A percentile compares a stretch with the other conserved stretches of the same genome.
Evolutionary conservation across 2,797 vertebrate genomes (phyloP).

Genomic region (Brotogeris chrysoptera): DNA sequence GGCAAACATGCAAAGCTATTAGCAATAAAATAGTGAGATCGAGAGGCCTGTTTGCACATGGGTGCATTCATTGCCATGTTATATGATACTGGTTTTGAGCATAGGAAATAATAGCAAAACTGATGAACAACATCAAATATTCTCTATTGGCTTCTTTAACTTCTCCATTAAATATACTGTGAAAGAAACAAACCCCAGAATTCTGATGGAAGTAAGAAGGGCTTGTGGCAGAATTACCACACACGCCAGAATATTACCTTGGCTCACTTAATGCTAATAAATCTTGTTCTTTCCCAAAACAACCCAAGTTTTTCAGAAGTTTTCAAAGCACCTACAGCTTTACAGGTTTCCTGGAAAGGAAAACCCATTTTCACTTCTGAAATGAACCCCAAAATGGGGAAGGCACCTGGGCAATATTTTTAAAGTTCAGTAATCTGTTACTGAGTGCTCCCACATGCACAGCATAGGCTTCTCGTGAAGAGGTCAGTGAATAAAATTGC

Average conservation of each 20-base stretch:
- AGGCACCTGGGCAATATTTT: background rate
- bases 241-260: conserved; percentile 23
- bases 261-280: background rate
- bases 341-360: background rate
- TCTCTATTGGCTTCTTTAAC: background rate
- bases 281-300: background rate
- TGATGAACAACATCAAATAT: background rate
- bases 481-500: conserved; percentile 22
- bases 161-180: background rate
- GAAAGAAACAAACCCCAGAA: background rate
- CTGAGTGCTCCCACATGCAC: background rate
- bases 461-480: background rate
- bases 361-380: background rate
- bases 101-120: background rate
- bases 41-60: background rate
- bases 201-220: background rate
- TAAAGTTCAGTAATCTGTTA: background rate
- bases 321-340: conserved; percentile 9
- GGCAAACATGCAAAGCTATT: background rate
- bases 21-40: background rate
- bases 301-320: background rate
- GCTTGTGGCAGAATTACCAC: background rate
- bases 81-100: background rate
- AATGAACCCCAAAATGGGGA: background rate
- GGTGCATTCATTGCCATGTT: fast-evolving